A percentile compares a stretch with the other conserved stretches of the same genome.
Evolutionary conservation across 2,888 invertebrate genomes (phyloP).

Genomic region (Eupithecia centaureata): DNA sequence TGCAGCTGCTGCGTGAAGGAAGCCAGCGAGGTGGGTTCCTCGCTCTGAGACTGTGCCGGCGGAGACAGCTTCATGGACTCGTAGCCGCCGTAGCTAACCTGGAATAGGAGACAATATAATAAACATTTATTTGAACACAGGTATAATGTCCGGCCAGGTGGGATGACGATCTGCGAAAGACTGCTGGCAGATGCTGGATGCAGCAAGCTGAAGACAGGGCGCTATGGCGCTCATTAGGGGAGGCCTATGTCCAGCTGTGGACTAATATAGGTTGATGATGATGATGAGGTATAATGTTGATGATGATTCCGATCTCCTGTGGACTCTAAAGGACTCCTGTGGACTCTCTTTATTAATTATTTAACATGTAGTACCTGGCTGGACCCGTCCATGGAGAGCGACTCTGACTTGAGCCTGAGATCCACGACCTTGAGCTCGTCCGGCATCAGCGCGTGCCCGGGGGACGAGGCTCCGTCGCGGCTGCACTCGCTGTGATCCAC

Average conservation of each 20-base stretch:
- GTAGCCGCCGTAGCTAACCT: conserved; percentile 70
- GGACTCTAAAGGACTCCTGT: too few species aligned
- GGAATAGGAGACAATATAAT: too few species aligned
- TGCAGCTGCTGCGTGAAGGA: conserved; percentile 78
- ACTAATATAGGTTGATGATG: too few species aligned
- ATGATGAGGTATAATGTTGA: too few species aligned
- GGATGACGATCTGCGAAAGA: too few species aligned
- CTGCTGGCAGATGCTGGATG: too few species aligned
- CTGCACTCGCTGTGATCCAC: conserved; percentile 66
- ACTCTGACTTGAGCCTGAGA: conserved; percentile 87
- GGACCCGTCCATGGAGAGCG: conserved; percentile 27
- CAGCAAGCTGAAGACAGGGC: too few species aligned
- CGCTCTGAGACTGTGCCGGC: conserved; percentile 63
- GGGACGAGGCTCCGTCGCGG: conserved; percentile 56
- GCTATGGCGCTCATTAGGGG: too few species aligned
- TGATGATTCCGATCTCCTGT: too few species aligned
- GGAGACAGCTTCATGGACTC: conserved; percentile 84
- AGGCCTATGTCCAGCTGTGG: too few species aligned
- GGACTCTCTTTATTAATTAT: background rate
- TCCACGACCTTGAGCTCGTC: conserved; percentile 86
- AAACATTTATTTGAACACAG: too few species aligned
- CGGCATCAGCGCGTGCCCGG: conserved; percentile 47
- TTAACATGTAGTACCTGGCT: conserved; percentile 19
- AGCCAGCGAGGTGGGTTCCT: conserved; percentile 68
- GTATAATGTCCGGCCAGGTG: background rate